Conservation (phyloP, 2,113 vertebrate genomes). For the Tiliqua scincoides region DNA sequence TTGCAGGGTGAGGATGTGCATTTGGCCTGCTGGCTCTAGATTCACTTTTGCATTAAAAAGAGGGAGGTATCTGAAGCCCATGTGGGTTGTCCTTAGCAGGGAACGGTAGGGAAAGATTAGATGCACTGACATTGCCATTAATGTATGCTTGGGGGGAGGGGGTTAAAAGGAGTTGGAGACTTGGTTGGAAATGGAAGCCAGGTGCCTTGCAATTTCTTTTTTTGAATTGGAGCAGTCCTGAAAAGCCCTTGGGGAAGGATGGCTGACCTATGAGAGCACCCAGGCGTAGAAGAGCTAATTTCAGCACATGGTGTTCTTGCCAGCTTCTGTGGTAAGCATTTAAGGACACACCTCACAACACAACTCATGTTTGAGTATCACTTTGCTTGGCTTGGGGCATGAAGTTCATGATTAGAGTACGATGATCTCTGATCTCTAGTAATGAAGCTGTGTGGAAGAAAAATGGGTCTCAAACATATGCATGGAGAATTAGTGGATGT, state of each 20-base stretch:
- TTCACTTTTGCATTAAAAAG: not conserved
- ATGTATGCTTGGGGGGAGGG: not conserved
- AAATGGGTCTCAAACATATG: not conserved
- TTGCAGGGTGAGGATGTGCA: not conserved
- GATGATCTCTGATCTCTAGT: not conserved
- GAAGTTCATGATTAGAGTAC: not conserved
- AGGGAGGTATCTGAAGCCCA: not conserved
- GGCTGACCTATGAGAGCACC: not conserved
- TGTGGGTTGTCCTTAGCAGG: too few relatives aligned
- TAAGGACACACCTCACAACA: not conserved
- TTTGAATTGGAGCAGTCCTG: not conserved
- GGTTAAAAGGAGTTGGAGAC: not conserved
- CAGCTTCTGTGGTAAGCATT: not conserved
- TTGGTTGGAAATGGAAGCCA: not conserved
- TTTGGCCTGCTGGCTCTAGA: not conserved
- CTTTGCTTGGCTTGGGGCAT: not conserved
- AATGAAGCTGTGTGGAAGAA: not conserved
- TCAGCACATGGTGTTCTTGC: not conserved
- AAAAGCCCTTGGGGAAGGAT: not conserved
- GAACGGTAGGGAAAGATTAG: not conserved
- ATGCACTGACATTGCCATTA: too few relatives aligned
- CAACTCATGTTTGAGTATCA: not conserved
- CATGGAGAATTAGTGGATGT: conserved; percentile 6
- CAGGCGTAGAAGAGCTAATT: not conserved
- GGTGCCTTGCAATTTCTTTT: too few relatives aligned